Evolutionary conservation across 2,797 vertebrate genomes (phyloP), one percentile per base, ranked within the genome.

Genomic region (Bradypodion pumilum): DNA sequence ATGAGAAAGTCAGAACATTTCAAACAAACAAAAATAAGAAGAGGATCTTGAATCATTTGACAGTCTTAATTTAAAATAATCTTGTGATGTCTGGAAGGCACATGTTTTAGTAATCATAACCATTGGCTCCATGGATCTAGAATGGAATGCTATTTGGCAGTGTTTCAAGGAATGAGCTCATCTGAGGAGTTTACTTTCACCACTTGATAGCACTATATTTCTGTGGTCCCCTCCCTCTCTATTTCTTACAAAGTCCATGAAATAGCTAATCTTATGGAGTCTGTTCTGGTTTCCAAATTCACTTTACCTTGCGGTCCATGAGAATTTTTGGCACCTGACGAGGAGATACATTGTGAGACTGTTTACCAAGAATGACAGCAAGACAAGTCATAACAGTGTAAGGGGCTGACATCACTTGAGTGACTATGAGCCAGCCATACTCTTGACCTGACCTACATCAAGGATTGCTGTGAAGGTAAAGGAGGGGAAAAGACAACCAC

Each of bases 61-160:
- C 65, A 85, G 59, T 7, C 21, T 42, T 69, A 76, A 81, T 76
- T 85, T 85, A 85, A 85, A 69, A 70, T 42, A 69, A 69, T 65
- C 63, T 85, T 81, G 46, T 74, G 70, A 49, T 85, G 46, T 76
- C 74, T 85, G 63, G 63, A 75, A 85, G 52, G 68, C 84, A 85
- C 46, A 23, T 16, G 42, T 46, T 85, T 81, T 60, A 85, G 73
- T 52, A 76, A 70, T 76, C 40, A 59, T 81, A 32, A 60, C 63
- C 72, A 60, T 9, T 49, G 63, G 79, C 73, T 85, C 63, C 69
- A 62, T 37, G 62, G 69, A 85, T 80, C 77, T 80, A 42, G 46
- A 44, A 74, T n/a, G 37, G 70, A 80, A 80, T 85, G 77, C 19
- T 85, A 35, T 44, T 80, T 85, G 84, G 84, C 73, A 46, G 42